phyloP scores from a whole-genome alignment of 2,888 invertebrate species.

The Archips crataeganus region DNA sequence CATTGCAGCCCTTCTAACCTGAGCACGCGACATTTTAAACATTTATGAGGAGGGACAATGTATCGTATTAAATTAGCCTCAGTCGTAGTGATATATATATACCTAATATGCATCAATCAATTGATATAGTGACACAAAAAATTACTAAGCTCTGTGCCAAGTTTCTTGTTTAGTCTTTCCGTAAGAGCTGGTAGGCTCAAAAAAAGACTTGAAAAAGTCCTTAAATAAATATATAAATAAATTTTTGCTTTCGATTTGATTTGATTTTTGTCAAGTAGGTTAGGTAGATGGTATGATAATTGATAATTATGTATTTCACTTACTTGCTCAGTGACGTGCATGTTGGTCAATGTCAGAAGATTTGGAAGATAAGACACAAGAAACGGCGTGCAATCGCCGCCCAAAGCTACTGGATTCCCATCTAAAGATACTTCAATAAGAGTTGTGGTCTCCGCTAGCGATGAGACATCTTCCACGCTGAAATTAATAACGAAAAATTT shows the following conservation, averaged over 20 bases:
- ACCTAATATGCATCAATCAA: too few species aligned
- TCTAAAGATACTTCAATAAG: slow-evolving; percentile 94
- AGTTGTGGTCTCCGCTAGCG: slow-evolving; percentile 91
- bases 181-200: too few species aligned
- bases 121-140: too few species aligned
- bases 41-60: neutral
- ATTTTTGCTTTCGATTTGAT: too few species aligned
- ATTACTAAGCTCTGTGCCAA: too few species aligned
- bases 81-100: neutral
- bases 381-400: slow-evolving; percentile 93
- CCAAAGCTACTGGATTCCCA: slow-evolving; percentile 92
- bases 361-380: slow-evolving; percentile 92
- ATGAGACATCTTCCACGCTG: slow-evolving; percentile 95
- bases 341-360: slow-evolving; percentile 90
- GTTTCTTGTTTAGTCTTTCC: too few species aligned
- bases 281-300: too few species aligned
- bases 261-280: too few species aligned
- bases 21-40: neutral
- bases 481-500: slow-evolving; percentile 46
- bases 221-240: too few species aligned
- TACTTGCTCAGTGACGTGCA: slow-evolving; percentile 92
- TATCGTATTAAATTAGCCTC: neutral
- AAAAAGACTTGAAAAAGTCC: too few species aligned
- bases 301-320: slow-evolving; percentile 9
- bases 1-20: slow-evolving; percentile 91